Conservation (phyloP, 2,113 vertebrate genomes). For the Neogobius melanostomus region DNA sequence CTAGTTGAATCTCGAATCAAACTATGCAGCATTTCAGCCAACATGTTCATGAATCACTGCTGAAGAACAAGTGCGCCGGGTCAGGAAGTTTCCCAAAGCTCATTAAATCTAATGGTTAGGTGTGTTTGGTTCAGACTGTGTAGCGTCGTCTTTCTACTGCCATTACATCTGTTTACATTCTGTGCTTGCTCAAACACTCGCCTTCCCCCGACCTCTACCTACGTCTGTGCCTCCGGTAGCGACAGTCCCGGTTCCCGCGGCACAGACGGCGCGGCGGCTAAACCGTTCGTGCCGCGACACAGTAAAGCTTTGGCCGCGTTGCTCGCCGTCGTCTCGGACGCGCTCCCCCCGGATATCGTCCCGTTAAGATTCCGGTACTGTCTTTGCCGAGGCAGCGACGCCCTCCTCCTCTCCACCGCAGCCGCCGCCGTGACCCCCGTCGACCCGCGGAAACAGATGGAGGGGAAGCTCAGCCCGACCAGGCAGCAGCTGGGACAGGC, state of each 20-base stretch:
- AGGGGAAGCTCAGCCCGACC: constrained; percentile 83
- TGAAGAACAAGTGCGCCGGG: no score
- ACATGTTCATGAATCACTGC: not conserved
- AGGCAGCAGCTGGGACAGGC: constrained; percentile 89
- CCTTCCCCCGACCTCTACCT: constrained; percentile 47
- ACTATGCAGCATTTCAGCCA: no score
- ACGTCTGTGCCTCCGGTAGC: constrained; percentile 85
- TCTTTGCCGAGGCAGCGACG: constrained; percentile 65
- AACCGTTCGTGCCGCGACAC: constrained; percentile 65
- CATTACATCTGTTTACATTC: not conserved
- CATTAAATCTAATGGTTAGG: no score
- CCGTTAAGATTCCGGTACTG: constrained; percentile 86
- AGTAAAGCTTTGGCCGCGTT: constrained; percentile 78
- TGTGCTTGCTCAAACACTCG: constrained; percentile 1
- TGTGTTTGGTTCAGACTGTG: not conserved
- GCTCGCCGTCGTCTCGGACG: constrained; percentile 23
- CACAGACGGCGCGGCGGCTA: constrained; percentile 46
- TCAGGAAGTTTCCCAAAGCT: not conserved
- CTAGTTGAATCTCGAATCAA: not conserved
- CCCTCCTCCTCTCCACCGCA: constrained; percentile 60
- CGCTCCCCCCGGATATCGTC: constrained; percentile 54
- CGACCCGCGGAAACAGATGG: constrained; percentile 80
- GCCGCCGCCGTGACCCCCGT: constrained; percentile 53
- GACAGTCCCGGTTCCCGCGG: constrained; percentile 80
- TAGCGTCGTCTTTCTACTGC: not conserved